Evolutionary conservation across 2,797 vertebrate species (phyloP), one percentile per base, ranked within the genome.

Genomic region (Pseudomugil tenellus): DNA sequence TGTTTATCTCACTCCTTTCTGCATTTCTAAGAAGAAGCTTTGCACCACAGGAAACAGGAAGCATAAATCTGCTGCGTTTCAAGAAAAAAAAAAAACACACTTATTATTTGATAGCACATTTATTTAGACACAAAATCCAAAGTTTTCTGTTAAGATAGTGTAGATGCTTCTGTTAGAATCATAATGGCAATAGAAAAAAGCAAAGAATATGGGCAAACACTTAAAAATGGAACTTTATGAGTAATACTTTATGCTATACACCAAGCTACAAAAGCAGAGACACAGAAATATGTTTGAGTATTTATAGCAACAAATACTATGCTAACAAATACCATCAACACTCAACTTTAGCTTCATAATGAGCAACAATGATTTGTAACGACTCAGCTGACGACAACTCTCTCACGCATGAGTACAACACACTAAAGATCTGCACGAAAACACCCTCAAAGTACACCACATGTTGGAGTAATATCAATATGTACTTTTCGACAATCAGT

Each of bases 111-210:
- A 48, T 83, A 80, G 64, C 77, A 87, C 80, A 71, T 93, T 94
- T 94, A 93, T 92, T 94, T 91, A 80, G 81, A 87, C 90, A 90
- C 82, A 88, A 88, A 90, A 88, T 90, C 80, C 87, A 91, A 82
- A 86, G 78, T 72, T 85, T 65, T 57, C 63, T 87, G 87, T 72
- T 82, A 83, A 88, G 86, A 72, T 72, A 79, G 77, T 63, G 48
- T 58, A 81, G 64, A 80, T 75, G 58, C 79, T 67, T 21, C 17
- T 62, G 65, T 78, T 61, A 63, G 54, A 77, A 80, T 59, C 58
- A 41, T 43, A n/a, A 71, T 49, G 54, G 53, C 70, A 74, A 70
- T 62, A 54, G 58, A 83, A 67, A 85, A 58, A 59, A 6, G 0
- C 2, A 13, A 32, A 53, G 31, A 28, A 79, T 53, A 48, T 65